Percentiles rank a stretch among this genome's conserved stretches.
phyloP scores from a whole-genome alignment of 2,888 invertebrate species.

The Phanerotoma sp. region DNA sequence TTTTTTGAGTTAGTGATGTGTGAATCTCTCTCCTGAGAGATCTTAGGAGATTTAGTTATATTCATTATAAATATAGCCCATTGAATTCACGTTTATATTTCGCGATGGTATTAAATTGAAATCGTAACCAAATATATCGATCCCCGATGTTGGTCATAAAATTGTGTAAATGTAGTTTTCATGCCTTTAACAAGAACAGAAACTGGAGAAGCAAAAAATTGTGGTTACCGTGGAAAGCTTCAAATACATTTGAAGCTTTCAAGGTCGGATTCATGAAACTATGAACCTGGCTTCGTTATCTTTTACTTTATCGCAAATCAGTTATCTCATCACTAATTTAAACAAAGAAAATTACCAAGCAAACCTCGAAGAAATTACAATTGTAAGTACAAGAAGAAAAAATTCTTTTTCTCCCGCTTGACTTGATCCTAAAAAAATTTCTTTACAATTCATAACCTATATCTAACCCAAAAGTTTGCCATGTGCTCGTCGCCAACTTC shows the following conservation, averaged over 20 bases:
- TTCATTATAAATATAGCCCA: neutral
- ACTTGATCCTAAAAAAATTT: neutral
- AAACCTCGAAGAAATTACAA: constrained; percentile 83
- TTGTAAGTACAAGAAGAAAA: constrained; percentile 67
- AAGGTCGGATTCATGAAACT: constrained; percentile 90
- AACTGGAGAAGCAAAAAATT: constrained; percentile 61
- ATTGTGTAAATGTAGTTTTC: constrained; percentile 59
- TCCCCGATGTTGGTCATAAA: constrained; percentile 61
- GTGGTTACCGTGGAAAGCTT: constrained; percentile 85
- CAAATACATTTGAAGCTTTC: constrained; percentile 95
- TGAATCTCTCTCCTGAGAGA: neutral
- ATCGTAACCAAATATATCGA: constrained; percentile 40
- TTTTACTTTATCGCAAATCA: constrained; percentile 98
- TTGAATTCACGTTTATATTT: neutral
- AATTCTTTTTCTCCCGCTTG: too few species aligned
- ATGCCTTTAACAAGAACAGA: constrained; percentile 57
- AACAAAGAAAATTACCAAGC: constrained; percentile 95
- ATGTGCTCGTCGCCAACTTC: too few species aligned
- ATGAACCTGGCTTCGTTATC: constrained; percentile 99
- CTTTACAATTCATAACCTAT: neutral
- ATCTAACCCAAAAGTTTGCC: too few species aligned
- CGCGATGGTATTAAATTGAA: constrained; percentile 12
- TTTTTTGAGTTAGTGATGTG: neutral
- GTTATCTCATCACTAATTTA: constrained; percentile 94
- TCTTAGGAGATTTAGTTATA: neutral